Conservation (phyloP, 2,113 vertebrate genomes). For the Crocuta crocuta region DNA sequence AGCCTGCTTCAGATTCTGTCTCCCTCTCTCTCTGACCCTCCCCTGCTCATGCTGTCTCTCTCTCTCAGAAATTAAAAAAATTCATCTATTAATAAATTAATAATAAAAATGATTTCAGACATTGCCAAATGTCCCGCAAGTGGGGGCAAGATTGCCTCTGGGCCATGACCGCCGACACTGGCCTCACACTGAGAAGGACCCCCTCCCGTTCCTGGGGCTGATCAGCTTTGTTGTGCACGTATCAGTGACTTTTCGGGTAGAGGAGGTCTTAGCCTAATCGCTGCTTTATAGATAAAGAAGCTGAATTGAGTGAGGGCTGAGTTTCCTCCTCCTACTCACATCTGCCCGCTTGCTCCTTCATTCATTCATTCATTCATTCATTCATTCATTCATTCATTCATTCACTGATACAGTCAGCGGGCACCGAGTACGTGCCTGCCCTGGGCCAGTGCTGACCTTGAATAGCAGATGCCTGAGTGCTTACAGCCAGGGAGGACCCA, state of each 20-base stretch:
- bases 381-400: background rate
- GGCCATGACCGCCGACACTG: background rate
- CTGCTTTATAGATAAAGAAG: background rate
- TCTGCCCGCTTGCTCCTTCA: background rate
- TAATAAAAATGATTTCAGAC: background rate
- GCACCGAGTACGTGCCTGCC: background rate
- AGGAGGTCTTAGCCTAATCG: background rate
- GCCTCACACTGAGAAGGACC: background rate
- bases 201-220: background rate
- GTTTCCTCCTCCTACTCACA: background rate
- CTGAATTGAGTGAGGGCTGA: background rate
- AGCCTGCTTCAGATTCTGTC: too few species aligned
- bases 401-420: background rate
- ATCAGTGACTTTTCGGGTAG: background rate
- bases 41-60: too few species aligned
- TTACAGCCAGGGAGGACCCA: background rate
- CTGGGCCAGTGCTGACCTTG: background rate
- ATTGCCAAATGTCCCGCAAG: background rate
- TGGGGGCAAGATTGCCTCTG: rapidly evolving
- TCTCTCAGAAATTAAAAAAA: too few species aligned
- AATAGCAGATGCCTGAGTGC: background rate
- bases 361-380: background rate
- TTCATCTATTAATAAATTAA: too few species aligned
- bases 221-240: background rate
- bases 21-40: too few species aligned